phyloP scores from a whole-genome alignment of 2,797 vertebrate species.

The Cheirogaleus major region DNA sequence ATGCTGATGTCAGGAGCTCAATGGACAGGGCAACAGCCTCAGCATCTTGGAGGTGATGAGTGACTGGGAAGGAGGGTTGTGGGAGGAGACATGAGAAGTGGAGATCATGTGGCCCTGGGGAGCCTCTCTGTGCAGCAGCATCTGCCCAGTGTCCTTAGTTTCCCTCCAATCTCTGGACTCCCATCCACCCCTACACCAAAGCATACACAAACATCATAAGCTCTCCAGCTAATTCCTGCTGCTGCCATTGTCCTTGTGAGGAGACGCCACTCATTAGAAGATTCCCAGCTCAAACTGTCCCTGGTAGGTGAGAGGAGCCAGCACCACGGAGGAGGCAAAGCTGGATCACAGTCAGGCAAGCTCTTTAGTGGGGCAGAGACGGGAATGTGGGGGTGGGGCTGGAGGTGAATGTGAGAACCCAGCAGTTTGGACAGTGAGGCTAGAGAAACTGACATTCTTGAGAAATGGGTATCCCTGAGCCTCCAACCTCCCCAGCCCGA shows the following conservation, averaged over 20 bases:
- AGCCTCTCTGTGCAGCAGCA: slow-evolving; percentile 12
- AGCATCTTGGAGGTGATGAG: neutral
- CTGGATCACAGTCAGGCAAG: neutral
- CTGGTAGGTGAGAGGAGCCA: neutral
- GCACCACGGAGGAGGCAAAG: neutral
- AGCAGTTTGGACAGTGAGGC: neutral
- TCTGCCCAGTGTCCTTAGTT: slow-evolving; percentile 9
- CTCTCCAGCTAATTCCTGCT: neutral
- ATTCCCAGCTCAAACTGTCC: neutral
- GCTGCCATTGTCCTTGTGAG: neutral
- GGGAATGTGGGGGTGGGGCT: neutral
- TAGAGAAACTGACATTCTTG: neutral
- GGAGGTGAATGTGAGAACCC: neutral
- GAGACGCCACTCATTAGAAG: neutral
- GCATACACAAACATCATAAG: neutral
- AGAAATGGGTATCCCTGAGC: neutral
- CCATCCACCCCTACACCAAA: neutral
- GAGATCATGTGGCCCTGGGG: neutral
- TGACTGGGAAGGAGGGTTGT: slow-evolving; percentile 26
- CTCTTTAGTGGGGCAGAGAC: neutral
- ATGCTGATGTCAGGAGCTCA: neutral
- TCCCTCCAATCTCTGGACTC: neutral
- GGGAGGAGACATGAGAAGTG: slow-evolving; percentile 53
- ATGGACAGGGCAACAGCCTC: neutral
- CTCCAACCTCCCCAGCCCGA: neutral